Percentiles rank a stretch among this genome's conserved stretches.
These are phyloP conservation scores for Nematolebias whitei DNA, from an alignment of 2,113 vertebrate genomes.

Conservation along the genomic window DNA sequence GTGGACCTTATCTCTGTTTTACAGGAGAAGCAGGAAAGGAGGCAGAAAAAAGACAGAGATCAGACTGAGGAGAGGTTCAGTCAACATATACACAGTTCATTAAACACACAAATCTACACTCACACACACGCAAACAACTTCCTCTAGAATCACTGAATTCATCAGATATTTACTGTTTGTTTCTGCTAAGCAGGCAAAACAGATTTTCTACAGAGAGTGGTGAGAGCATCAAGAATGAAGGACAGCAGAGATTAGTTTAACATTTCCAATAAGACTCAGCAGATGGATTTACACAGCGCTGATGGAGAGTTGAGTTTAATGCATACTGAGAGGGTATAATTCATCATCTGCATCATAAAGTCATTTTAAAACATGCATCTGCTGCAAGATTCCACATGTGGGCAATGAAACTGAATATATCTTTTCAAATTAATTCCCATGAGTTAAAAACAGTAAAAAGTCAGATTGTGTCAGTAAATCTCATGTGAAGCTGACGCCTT, in stretches of 20 bases:
- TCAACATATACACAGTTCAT: constrained; percentile 49
- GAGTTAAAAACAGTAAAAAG: constrained; percentile 63
- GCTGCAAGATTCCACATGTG: constrained; percentile 53
- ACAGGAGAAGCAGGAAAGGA: constrained; percentile 65
- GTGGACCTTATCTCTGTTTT: constrained; percentile 72
- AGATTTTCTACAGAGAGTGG: constrained; percentile 5
- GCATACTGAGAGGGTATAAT: constrained; percentile 34
- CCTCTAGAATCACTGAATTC: constrained; percentile 20
- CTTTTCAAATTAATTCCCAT: constrained; percentile 43
- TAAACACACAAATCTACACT: constrained; percentile 28
- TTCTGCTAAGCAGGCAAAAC: constrained; percentile 24
- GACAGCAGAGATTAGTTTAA: constrained; percentile 25
- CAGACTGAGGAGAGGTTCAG: constrained; percentile 32
- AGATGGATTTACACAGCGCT: constrained; percentile 35
- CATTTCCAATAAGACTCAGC: constrained; percentile 37
- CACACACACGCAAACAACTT: constrained; percentile 24
- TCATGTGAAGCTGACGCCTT: constrained; percentile 35
- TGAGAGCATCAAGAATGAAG: constrained; percentile 20
- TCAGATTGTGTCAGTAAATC: constrained; percentile 54
- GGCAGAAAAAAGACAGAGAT: constrained; percentile 39
- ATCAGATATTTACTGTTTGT: constrained; percentile 8
- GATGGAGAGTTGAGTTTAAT: constrained; percentile 31
- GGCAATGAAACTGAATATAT: constrained; percentile 47
- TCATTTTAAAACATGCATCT: constrained; percentile 51
- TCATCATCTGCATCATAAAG: constrained; percentile 56